Evolutionary conservation across 2,888 invertebrate genomes (phyloP).

Genomic region (Lasioglossum pauxillum): DNA sequence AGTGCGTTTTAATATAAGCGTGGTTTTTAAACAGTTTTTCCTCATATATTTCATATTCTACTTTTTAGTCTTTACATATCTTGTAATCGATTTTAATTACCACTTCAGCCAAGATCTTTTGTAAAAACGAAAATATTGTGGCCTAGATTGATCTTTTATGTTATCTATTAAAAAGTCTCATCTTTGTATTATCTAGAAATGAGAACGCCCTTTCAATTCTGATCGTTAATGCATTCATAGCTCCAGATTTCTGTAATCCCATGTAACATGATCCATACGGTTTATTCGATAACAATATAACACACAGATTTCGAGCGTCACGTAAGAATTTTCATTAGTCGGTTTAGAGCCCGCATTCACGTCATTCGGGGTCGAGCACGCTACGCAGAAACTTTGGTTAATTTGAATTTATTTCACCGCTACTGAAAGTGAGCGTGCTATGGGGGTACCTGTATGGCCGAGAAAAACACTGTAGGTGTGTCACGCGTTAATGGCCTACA

Average conservation of each 20-base stretch:
- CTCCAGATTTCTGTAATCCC: background rate
- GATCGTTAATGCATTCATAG: background rate
- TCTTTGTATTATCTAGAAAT: no score
- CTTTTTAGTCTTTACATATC: no score
- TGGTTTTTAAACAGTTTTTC: no score
- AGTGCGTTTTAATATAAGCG: no score
- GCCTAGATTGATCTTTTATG: no score
- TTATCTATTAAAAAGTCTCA: no score
- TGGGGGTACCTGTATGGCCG: slow-evolving; percentile 67
- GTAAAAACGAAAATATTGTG: no score
- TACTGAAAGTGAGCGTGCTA: slow-evolving; percentile 32
- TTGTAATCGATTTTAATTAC: no score
- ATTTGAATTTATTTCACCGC: slow-evolving; percentile 42
- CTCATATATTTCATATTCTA: no score
- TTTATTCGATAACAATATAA: background rate
- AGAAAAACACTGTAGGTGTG: background rate
- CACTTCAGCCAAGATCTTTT: no score
- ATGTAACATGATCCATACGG: background rate
- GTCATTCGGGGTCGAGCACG: background rate
- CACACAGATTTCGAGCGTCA: background rate
- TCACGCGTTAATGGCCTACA: background rate
- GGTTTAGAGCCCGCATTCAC: slow-evolving; percentile 43
- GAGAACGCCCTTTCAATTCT: background rate
- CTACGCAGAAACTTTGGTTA: background rate
- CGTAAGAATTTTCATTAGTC: slow-evolving; percentile 5